Base-by-base conservation (phyloP, 1,140 invertebrate species). In the Drosophila funebris region DNA sequence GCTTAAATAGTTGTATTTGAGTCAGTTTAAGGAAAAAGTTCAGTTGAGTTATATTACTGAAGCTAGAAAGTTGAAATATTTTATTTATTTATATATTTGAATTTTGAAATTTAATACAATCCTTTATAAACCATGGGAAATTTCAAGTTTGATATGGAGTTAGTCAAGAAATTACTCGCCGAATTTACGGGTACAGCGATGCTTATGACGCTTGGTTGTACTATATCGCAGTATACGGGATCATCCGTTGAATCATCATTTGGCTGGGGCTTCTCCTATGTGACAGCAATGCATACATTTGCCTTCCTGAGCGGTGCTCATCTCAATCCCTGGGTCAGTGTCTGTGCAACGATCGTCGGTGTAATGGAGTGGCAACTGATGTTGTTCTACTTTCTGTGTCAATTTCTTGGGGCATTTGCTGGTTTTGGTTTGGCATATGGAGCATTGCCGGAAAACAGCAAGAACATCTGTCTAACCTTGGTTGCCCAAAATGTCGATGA, bases 241-340 rank as follows among this genome's bases (percentile, higher is more conserved):
- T 6, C 29, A 1, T 8, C 0, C 9, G 5, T 0, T 7, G 33
- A 43, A 24, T 0, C 43, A 33, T 33, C 11, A 13, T 2, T 71
- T 0, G 22, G 13, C 6, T 75, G 67, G 60, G 73, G 73, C 1
- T 22, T 75, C 7, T 8, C 18, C 7, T 66, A 71, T 41, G 6
- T 46, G 18, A 6, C 50, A 1, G 44, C 57, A 0, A 58, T 61
- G 0, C 60, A 75, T 4, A 48, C 4, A 7, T 75, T 72, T 7
- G 54, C 29, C 0, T 58, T 72, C 1, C 1, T 75, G 3, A 53
- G 60, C 11, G 68, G 61, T 0, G 60, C 53, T 5, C 73, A 75
- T 43, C 14, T 75, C 0, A 72, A 75, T 61, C 73, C 73, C 0
- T 31, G 68, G 24, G 68, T 75, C 0, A 60, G 46, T 11, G n/a